These are phyloP conservation scores for Phrynocephalus versicolor DNA, from an alignment of 2,113 vertebrate genomes.

Conservation along the genomic window DNA sequence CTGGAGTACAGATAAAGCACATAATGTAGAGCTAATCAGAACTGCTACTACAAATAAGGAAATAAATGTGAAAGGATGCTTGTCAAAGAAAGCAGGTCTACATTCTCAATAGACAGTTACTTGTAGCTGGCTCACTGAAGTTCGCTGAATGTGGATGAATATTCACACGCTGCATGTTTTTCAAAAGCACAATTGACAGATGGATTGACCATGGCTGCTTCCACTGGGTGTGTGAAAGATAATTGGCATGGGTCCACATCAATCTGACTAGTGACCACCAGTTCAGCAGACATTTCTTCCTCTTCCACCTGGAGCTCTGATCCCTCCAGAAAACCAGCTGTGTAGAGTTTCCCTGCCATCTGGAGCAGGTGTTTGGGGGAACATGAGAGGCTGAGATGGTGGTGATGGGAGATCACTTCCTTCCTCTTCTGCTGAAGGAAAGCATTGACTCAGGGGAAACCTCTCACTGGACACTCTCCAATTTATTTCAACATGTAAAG, in stretches of 20 bases:
- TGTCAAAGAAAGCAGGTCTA: too few species aligned
- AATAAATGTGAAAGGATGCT: too few species aligned
- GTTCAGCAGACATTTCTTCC: neutral
- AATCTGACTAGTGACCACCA: neutral
- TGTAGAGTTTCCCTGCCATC: neutral
- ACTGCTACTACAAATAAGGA: too few species aligned
- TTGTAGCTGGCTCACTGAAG: too few species aligned
- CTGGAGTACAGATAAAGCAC: too few species aligned
- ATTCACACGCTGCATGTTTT: too few species aligned
- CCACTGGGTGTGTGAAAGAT: neutral
- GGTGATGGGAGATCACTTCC: neutral
- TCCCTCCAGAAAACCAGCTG: neutral
- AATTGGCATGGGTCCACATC: neutral
- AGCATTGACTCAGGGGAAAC: neutral
- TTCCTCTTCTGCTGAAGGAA: neutral
- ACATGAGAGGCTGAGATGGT: neutral
- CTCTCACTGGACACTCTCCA: neutral
- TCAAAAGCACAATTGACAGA: neutral
- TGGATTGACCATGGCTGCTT: neutral
- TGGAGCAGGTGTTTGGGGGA: neutral
- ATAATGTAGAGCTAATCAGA: too few species aligned
- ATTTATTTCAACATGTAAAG: neutral
- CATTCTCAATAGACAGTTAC: too few species aligned
- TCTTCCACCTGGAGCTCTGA: neutral
- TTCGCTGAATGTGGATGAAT: too few species aligned